Percentiles rank a stretch among this genome's conserved stretches.
phyloP scores from a whole-genome alignment of 1,140 invertebrate genomes.

The Apis cerana region DNA sequence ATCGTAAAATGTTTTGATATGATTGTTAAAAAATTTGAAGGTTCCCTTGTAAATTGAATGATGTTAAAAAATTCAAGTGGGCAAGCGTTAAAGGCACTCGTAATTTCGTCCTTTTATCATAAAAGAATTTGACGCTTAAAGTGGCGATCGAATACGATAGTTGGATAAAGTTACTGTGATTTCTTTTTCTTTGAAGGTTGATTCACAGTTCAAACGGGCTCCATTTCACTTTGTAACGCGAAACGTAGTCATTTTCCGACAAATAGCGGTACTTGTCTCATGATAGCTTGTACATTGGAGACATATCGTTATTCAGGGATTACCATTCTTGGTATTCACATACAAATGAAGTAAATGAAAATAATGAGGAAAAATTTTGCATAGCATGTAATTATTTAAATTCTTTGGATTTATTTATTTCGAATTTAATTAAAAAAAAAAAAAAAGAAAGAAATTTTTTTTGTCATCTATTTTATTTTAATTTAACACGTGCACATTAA shows the following conservation, averaged over 20 bases:
- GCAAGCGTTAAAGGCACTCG: background rate
- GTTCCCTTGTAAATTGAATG: background rate
- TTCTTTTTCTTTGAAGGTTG: background rate
- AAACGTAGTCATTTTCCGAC: background rate
- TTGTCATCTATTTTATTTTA: too few relatives aligned
- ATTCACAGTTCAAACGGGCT: slow-evolving; percentile 5
- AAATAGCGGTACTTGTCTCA: background rate
- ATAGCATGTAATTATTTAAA: too few relatives aligned
- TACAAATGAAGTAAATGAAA: too few relatives aligned
- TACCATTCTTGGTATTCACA: background rate
- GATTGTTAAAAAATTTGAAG: background rate
- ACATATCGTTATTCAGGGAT: background rate
- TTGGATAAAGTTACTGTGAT: background rate
- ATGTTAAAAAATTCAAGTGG: background rate
- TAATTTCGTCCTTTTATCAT: background rate
- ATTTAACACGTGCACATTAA: too few relatives aligned
- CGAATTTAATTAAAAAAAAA: too few relatives aligned
- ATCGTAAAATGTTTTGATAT: background rate
- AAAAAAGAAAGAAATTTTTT: too few relatives aligned
- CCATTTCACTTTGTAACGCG: slow-evolving; percentile 14
- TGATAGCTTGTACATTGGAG: background rate
- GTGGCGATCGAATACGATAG: background rate
- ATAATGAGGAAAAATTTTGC: too few relatives aligned
- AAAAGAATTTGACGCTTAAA: background rate
- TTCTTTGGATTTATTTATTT: too few relatives aligned